Evolutionary conservation across 2,113 vertebrate genomes (phyloP).

Genomic region (Caracal caracal): DNA sequence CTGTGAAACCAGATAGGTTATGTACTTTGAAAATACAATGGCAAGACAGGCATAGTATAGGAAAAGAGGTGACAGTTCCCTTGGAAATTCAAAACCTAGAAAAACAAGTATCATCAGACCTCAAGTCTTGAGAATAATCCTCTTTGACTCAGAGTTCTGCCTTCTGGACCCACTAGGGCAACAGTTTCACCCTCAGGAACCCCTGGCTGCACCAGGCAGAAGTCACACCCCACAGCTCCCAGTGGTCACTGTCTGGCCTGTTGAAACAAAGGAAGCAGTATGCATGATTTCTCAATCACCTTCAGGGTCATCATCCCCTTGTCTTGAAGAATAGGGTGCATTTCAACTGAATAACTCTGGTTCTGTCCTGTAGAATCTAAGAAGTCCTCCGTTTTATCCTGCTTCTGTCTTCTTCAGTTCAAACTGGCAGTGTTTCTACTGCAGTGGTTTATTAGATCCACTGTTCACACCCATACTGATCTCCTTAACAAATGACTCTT

Average conservation of each 20-base stretch:
- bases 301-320: neutral
- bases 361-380: neutral
- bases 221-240: neutral
- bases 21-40: neutral
- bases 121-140: neutral
- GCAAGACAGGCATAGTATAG: neutral
- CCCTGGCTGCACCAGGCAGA: neutral
- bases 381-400: neutral
- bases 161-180: neutral
- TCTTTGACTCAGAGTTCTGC: neutral
- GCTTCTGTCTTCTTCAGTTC: neutral
- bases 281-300: neutral
- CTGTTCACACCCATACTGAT: neutral
- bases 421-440: neutral
- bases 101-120: neutral
- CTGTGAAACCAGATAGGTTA: neutral
- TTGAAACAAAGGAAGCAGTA: neutral
- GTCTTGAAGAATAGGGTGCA: neutral
- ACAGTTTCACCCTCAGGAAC: neutral
- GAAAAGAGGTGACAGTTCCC: neutral
- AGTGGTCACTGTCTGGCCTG: neutral
- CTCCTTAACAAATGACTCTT: neutral
- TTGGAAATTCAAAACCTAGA: neutral
- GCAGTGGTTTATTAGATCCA: neutral
- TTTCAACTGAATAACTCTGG: neutral